Conservation (phyloP, 2,888 invertebrate species). For the Cheilosia scutellata region DNA sequence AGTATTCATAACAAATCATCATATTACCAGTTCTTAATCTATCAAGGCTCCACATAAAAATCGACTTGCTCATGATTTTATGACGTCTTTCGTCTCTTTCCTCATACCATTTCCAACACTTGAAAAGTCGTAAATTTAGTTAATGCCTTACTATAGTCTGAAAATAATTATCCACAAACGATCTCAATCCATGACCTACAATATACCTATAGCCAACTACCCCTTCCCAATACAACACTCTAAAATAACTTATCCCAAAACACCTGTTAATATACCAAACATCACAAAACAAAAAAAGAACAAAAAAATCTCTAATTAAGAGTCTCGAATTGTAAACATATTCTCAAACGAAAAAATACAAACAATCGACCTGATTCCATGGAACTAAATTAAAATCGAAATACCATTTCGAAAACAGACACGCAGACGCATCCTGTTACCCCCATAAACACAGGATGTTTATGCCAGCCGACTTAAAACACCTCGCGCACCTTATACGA, state of each 20-base stretch:
- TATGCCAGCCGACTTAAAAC: conserved; percentile 47
- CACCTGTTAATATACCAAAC: conserved; percentile 50
- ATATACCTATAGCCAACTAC: not conserved
- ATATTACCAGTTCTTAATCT: not conserved
- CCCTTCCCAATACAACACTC: conserved; percentile 41
- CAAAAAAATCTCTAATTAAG: conserved; percentile 15
- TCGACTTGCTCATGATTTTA: not conserved
- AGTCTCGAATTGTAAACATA: conserved; percentile 51
- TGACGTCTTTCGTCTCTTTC: not conserved
- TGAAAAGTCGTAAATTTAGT: conserved; percentile 7
- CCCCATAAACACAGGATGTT: conserved; percentile 71
- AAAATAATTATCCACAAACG: conserved; percentile 15
- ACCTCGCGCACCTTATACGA: not conserved
- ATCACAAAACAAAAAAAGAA: conserved; percentile 1
- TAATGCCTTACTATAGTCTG: conserved; percentile 7
- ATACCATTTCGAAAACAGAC: conserved; percentile 39
- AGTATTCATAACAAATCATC: not conserved
- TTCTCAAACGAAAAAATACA: conserved; percentile 21
- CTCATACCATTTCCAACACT: not conserved
- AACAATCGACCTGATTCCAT: conserved; percentile 52
- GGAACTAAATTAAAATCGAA: conserved; percentile 54
- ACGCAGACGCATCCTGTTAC: conserved; percentile 59
- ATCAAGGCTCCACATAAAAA: conserved; percentile 10
- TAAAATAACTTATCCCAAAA: conserved; percentile 23
- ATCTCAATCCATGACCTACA: conserved; percentile 43